phyloP scores from a whole-genome alignment of 2,113 vertebrate species.

The Xenopus laevis region DNA sequence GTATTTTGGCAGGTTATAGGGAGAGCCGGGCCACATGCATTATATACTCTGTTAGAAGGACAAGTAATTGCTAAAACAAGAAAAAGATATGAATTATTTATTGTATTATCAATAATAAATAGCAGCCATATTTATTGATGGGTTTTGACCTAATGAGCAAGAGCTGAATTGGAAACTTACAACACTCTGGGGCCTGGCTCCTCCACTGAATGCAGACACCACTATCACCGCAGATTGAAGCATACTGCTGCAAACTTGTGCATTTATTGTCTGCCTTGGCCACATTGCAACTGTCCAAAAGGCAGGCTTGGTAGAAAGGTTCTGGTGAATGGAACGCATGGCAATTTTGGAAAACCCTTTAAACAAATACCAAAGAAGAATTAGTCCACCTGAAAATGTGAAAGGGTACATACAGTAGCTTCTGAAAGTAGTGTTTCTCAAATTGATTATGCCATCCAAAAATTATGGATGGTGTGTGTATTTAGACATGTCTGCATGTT shows the following conservation, averaged over 20 bases:
- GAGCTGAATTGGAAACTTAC: conserved; percentile 60
- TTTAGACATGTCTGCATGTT: no score
- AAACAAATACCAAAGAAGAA: conserved; percentile 15
- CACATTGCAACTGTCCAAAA: conserved; percentile 79
- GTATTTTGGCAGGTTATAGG: conserved; percentile 72
- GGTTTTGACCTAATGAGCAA: no score
- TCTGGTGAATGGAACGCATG: conserved; percentile 46
- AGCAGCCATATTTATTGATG: no score
- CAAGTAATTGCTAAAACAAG: conserved; percentile 68
- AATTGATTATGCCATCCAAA: no score
- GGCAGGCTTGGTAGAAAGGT: conserved; percentile 75
- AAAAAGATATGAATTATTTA: neutral
- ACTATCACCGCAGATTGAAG: conserved; percentile 71
- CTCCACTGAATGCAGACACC: conserved; percentile 84
- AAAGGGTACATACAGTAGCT: no score
- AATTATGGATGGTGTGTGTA: no score
- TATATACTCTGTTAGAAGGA: conserved; percentile 72
- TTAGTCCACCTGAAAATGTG: no score
- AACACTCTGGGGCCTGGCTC: conserved; percentile 67
- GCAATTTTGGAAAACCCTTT: conserved; percentile 61
- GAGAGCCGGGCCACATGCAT: conserved; percentile 73
- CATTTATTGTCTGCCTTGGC: conserved; percentile 70
- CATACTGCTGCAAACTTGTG: conserved; percentile 82
- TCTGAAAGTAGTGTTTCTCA: no score
- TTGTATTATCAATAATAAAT: no score